These are phyloP conservation scores for Petrocephalus schoutedeni DNA, from an alignment of 2,797 vertebrate genomes.

Conservation along the genomic window DNA sequence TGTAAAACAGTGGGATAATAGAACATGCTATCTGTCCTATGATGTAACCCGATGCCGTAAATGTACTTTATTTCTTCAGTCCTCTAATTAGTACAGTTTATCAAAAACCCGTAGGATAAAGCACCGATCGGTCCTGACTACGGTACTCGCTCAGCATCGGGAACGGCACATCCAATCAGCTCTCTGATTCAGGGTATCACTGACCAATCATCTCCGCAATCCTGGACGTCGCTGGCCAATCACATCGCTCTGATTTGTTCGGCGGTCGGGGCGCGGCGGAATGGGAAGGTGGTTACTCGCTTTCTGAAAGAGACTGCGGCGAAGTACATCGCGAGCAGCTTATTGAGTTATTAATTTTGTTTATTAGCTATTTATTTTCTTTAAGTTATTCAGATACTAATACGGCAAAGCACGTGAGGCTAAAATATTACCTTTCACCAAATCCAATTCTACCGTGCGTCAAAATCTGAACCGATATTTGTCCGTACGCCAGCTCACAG, in stretches of 20 bases:
- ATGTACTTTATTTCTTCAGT: not conserved
- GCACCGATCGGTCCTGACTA: not conserved
- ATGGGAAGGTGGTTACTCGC: not conserved
- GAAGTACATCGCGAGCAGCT: not conserved
- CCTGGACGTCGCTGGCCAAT: not conserved
- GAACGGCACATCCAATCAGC: not conserved
- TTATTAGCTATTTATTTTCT: no score
- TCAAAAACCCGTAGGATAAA: not conserved
- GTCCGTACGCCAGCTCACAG: not conserved
- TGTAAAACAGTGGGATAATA: slow-evolving; percentile 75
- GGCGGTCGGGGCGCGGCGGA: not conserved
- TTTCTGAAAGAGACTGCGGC: not conserved
- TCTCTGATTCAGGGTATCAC: not conserved
- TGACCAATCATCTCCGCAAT: not conserved
- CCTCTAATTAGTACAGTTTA: not conserved
- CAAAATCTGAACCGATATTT: not conserved
- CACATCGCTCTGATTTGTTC: not conserved
- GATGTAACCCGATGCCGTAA: not conserved
- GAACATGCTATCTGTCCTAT: slow-evolving; percentile 59
- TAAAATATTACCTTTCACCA: not conserved
- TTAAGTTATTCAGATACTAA: not conserved
- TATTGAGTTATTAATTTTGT: not conserved
- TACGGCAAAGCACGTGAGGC: not conserved
- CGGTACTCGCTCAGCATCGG: not conserved
- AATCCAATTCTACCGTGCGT: not conserved